Conservation (phyloP, 2,888 invertebrate species). For the Candidula unifasciata region DNA sequence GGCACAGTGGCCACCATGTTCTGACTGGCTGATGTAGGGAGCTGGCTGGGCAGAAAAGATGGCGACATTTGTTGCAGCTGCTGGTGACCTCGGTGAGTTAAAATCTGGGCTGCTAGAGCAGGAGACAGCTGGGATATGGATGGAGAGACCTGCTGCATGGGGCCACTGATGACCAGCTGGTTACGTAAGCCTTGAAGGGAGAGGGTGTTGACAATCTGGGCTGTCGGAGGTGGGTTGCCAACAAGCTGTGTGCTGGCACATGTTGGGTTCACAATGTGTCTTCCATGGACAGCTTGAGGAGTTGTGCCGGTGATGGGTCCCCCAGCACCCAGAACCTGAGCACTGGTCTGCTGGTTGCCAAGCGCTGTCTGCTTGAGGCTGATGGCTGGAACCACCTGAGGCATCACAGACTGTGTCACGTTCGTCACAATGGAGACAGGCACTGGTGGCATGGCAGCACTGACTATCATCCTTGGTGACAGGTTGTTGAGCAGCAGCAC, state of each 20-base stretch:
- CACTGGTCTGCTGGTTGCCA: constrained; percentile 35
- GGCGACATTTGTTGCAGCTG: constrained; percentile 51
- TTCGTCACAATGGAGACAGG: constrained; percentile 71
- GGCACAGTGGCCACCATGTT: constrained; percentile 42
- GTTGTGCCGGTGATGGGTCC: constrained; percentile 20
- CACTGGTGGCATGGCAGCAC: constrained; percentile 71
- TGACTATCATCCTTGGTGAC: constrained; percentile 60
- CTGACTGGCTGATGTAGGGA: constrained; percentile 34
- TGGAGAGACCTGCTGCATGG: constrained; percentile 49
- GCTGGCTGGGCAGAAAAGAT: constrained; percentile 47
- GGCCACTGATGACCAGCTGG: constrained; percentile 53
- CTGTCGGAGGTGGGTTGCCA: constrained; percentile 14
- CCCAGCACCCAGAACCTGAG: constrained; percentile 27
- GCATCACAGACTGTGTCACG: constrained; percentile 72
- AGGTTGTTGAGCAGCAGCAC: constrained; percentile 60
- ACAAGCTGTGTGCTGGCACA: constrained; percentile 21
- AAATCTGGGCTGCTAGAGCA: constrained; percentile 46
- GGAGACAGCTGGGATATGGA: constrained; percentile 49
- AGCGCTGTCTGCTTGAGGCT: constrained; percentile 57
- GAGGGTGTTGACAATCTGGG: constrained; percentile 56
- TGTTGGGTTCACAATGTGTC: constrained; percentile 16
- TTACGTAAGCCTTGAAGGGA: constrained; percentile 53
- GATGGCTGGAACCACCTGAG: constrained; percentile 74
- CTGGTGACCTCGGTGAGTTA: constrained; percentile 41
- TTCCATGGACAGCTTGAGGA: constrained; percentile 17